Evolutionary conservation across 1,140 invertebrate genomes (phyloP).

Genomic region (Mya arenaria): DNA sequence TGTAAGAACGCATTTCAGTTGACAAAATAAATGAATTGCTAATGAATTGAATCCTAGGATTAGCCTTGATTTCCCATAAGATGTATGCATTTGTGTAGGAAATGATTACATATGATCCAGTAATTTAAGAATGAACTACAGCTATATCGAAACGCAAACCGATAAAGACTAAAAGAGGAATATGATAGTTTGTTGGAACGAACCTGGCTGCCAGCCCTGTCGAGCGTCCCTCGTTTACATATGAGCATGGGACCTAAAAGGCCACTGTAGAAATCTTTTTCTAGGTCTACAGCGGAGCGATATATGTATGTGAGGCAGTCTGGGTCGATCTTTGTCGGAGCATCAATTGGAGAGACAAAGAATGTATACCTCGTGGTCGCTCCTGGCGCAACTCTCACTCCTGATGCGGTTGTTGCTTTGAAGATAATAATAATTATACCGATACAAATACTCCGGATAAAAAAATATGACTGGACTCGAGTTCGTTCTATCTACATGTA

Average conservation of each 20-base stretch:
- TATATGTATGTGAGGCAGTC: constrained; percentile 73
- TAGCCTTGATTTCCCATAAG: no score
- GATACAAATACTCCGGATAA: no score
- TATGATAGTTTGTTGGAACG: background rate
- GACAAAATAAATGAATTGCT: no score
- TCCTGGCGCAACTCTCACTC: constrained; percentile 55
- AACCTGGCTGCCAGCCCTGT: background rate
- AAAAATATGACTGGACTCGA: no score
- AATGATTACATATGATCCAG: no score
- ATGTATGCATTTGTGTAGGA: no score
- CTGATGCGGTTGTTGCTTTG: constrained; percentile 37
- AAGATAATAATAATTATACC: no score
- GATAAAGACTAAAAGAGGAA: background rate
- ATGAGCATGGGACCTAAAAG: constrained; percentile 75
- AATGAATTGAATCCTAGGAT: no score
- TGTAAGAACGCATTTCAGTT: no score
- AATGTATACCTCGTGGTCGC: constrained; percentile 63
- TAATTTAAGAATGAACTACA: no score
- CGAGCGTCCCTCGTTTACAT: constrained; percentile 64
- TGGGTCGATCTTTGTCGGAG: constrained; percentile 38
- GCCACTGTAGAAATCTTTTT: constrained; percentile 70
- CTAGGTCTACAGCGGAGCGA: constrained; percentile 73
- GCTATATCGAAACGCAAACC: background rate
- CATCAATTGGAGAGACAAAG: constrained; percentile 56
- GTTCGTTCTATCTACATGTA: no score